Evolutionary conservation across 2,797 vertebrate species (phyloP), one percentile per base, ranked within the genome.

Genomic region (Dendrocincla tyrannina): DNA sequence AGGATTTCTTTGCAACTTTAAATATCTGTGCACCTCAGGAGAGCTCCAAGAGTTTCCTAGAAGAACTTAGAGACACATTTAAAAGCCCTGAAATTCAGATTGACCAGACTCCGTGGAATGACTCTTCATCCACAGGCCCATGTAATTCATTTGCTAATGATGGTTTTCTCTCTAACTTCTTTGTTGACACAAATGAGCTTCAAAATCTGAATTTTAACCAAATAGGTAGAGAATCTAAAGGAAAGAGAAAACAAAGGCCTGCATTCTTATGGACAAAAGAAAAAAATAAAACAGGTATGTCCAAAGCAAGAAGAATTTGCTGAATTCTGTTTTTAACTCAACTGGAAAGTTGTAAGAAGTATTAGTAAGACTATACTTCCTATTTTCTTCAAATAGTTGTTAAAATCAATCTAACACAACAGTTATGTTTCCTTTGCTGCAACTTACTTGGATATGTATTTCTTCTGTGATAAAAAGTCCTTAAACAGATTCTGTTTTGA

Each of bases 171-270:
- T 90, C 86, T 68, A 79, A 93, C 86, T 87, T 95, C 73, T 92
- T 94, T 83, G 28, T 58, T 82, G 95, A 82, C 75, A 39, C 15
- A 15, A 69, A 96, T 64, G 82, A 95, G 77, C 70, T 91, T 74
- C 88, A 80, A 70, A 95, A 58, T 63, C 37, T 89, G 68, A 64
- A 74, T 92, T 95, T 92, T 89, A 88, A 85, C 30, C 93, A 95
- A 88, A 74, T n/a, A 81, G 16, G 33, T 84, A 77, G 44, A 94
- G 76, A 78, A 72, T 39, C 66, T 97, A 52, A 79, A 95, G 78
- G 81, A 92, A 96, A 91, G 59, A 97, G 94, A 86, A 96, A 88
- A 53, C 68, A 59, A 53, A 64, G 10, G 70, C 47, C 60, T n/a
- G 56, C 60, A 17, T 73, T 84, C 75, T 55, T 86, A 33, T 13